Conservation (phyloP, 2,113 vertebrate genomes). For the Cariama cristata region DNA sequence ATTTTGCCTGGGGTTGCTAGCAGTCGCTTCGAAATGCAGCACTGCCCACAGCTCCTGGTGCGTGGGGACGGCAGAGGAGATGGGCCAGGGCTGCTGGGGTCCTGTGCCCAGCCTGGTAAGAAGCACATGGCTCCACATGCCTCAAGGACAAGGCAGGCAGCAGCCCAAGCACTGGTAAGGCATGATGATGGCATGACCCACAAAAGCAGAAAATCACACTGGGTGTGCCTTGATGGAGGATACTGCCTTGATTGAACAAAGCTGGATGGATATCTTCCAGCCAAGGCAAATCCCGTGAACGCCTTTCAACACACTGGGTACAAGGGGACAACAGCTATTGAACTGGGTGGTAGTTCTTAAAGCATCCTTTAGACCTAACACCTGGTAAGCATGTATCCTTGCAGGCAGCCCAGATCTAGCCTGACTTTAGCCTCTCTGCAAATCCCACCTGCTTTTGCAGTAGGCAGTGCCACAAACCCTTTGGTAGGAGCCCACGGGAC, state of each 20-base stretch:
- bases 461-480: not conserved
- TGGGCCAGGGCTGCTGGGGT: not conserved
- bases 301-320: fast-evolving
- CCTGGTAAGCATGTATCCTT: not conserved
- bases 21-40: not conserved
- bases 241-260: not conserved
- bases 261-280: not conserved
- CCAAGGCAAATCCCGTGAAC: not conserved
- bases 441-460: not conserved
- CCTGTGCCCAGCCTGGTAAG: not conserved
- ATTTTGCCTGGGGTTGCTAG: not conserved
- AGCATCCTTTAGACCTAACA: not conserved
- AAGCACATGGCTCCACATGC: too few species aligned
- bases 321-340: not conserved
- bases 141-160: not conserved
- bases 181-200: fast-evolving
- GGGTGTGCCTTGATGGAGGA: not conserved
- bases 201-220: not conserved
- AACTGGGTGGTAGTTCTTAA: not conserved
- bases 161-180: fast-evolving
- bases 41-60: fast-evolving
- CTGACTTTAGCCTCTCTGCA: not conserved
- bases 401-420: not conserved
- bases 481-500: not conserved
- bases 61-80: fast-evolving